Percentiles rank a stretch among this genome's conserved stretches.
These are phyloP conservation scores for Holothuria leucospilota DNA, from an alignment of 53 echinoderm and acorn worm species.

Conservation along the genomic window DNA sequence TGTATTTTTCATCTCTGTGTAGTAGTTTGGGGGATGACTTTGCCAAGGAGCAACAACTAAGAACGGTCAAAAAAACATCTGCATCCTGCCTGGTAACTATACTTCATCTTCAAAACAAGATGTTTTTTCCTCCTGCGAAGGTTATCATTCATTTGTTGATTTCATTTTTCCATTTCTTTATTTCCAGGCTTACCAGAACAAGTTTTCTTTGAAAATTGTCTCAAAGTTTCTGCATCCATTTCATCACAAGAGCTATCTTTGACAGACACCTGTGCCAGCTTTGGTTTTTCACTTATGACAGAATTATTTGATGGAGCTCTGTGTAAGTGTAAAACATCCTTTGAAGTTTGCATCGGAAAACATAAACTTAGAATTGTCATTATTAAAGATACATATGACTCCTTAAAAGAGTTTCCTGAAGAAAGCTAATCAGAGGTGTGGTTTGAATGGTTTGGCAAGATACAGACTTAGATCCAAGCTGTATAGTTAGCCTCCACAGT, in stretches of 20 bases:
- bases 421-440: no score
- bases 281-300: constrained; percentile 75
- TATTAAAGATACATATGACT: no score
- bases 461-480: no score
- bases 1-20: not conserved
- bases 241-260: constrained; percentile 40
- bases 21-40: not conserved
- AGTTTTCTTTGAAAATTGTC: constrained; percentile 65
- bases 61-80: not conserved
- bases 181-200: constrained; percentile 53
- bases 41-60: not conserved
- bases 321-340: constrained; percentile 53
- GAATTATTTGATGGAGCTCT: constrained; percentile 72
- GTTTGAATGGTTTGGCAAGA: no score
- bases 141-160: no score
- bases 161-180: not conserved
- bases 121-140: no score
- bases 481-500: no score
- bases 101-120: no score
- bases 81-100: not conserved
- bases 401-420: no score
- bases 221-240: constrained; percentile 47
- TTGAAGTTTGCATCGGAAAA: no score
- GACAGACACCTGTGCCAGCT: constrained; percentile 62
- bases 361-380: no score